Evolutionary conservation across 1,140 invertebrate species (phyloP), one percentile per base, ranked within the genome.

Genomic region (Drosophila fuyamai): DNA sequence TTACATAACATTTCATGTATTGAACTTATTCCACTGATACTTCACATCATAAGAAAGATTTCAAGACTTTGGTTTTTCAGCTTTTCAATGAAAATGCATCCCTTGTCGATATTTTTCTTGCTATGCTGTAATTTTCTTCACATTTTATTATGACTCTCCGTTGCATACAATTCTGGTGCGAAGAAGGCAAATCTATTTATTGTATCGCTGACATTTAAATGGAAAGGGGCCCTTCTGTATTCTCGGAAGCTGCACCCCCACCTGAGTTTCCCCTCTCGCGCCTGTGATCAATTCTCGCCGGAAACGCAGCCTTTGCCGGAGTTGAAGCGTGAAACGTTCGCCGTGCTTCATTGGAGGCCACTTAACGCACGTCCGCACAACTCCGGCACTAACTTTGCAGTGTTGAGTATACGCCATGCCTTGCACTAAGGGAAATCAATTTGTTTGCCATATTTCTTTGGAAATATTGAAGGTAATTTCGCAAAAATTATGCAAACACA

Each of bases 341-440:
- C 47, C 60, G 48, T 71, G 81, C 74, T 85, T 71, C 81, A 78
- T 78, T 85, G 81, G 63, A 67, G 51, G 57, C 76, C 79, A 76
- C 58, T 82, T 76, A 57, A 82, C 79, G 82, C 82, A 86, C 82
- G 82, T 86, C 62, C 81, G 83, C 70, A 71, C 79, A 82, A 66
- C 32, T 56, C 50, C 56, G 60, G 65, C 65, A 61, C 53, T 44
- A 23, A 57, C 40, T 71, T 60, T 13, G 50, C 35, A 48, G 61
- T 58, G 63, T 81, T 67, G 72, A 72, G 81, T 59, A 75, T 80
- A 85, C 77, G 60, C 70, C 51, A 27, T 36, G 41, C 36, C n/a
- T 53, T 54, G 50, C 41, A 72, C 18, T 43, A 27, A 27, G 29
- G 60, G 32, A 66, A 75, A 76, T 76, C 54, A 67, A 76, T 68